These are phyloP conservation scores for Geopemphigus sp. DNA, from an alignment of 1,140 invertebrate genomes.

Conservation along the genomic window DNA sequence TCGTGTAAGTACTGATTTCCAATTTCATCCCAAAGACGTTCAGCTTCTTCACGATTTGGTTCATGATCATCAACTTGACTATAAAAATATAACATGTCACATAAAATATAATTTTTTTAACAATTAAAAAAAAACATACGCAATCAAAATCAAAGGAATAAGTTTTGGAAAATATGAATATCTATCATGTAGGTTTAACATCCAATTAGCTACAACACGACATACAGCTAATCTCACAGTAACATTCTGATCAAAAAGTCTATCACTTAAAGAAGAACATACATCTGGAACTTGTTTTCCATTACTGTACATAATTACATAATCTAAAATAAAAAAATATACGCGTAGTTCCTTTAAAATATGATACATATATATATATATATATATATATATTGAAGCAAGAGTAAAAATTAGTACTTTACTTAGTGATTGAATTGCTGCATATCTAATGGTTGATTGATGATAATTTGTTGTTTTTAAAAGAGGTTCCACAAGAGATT, in stretches of 20 bases:
- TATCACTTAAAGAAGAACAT: constrained; percentile 67
- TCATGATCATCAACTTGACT: constrained; percentile 69
- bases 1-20: constrained; percentile 70
- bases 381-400: background rate
- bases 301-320: constrained; percentile 62
- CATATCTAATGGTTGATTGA: constrained; percentile 73
- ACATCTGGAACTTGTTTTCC: constrained; percentile 64
- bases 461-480: constrained; percentile 73
- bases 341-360: too few relatives aligned
- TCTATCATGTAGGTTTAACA: constrained; percentile 68
- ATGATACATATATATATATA: background rate
- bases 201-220: constrained; percentile 66
- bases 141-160: constrained; percentile 72
- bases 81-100: constrained; percentile 40
- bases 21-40: constrained; percentile 65
- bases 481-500: constrained; percentile 70
- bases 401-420: constrained; percentile 37
- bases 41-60: constrained; percentile 62
- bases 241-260: constrained; percentile 72
- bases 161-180: constrained; percentile 77
- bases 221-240: constrained; percentile 66
- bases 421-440: constrained; percentile 72
- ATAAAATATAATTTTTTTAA: background rate
- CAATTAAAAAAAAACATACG: constrained; percentile 55
- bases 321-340: constrained; percentile 55